phyloP scores from a whole-genome alignment of 23 tunicate species.

The Oikopleura vanhoeffeni region DNA sequence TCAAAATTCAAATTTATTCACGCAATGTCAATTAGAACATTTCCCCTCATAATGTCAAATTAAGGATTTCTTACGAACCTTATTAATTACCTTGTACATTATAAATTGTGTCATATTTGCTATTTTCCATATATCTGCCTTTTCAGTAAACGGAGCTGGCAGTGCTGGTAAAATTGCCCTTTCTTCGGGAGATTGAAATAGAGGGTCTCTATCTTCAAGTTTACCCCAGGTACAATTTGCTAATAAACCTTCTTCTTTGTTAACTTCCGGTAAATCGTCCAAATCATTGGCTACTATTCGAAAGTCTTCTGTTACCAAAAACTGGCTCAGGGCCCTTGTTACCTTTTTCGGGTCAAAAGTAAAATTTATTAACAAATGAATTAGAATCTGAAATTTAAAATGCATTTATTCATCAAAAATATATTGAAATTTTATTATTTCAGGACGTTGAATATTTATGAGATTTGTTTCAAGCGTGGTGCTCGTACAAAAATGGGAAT shows the following conservation, averaged over 20 bases:
- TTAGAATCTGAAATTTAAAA: not conserved
- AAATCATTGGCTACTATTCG: constrained; percentile 10
- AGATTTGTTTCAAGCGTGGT: too few relatives aligned
- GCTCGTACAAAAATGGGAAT: too few relatives aligned
- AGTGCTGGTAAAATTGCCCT: not conserved
- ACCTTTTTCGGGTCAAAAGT: too few relatives aligned
- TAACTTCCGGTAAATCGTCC: not conserved
- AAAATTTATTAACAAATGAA: not conserved
- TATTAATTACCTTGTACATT: constrained; percentile 5
- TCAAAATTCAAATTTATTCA: too few relatives aligned
- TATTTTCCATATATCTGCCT: constrained; percentile 3
- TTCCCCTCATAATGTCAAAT: too few relatives aligned
- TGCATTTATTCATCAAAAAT: too few relatives aligned
- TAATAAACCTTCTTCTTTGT: not conserved
- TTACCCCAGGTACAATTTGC: constrained; percentile 13
- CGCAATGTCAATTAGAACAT: too few relatives aligned
- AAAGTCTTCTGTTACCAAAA: not conserved
- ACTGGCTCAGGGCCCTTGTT: constrained; percentile 11
- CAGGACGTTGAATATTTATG: too few relatives aligned
- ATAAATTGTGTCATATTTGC: not conserved
- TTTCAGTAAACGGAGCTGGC: not conserved
- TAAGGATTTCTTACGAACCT: too few relatives aligned
- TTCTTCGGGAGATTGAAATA: constrained; percentile 4
- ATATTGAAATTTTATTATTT: too few relatives aligned
- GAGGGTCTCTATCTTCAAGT: not conserved